Percentiles rank a stretch among this genome's conserved stretches.
Evolutionary conservation across 2,797 vertebrate genomes (phyloP).

Genomic region (Malacoraja senta): DNA sequence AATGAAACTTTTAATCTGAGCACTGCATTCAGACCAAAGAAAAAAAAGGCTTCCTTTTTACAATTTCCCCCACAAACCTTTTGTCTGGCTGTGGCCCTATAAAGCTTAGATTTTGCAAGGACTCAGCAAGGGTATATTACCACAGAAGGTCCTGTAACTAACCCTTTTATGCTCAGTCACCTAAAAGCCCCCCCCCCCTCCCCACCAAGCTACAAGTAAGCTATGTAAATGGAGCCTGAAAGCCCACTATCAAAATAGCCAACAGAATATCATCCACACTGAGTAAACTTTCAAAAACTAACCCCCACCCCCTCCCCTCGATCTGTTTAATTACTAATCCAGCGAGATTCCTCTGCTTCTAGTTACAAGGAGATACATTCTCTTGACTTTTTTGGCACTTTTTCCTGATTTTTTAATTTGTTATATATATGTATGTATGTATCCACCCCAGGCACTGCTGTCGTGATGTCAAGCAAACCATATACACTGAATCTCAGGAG

Average conservation of each 20-base stretch:
- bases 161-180: slow-evolving; percentile 57
- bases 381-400: not conserved
- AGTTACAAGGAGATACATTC: slow-evolving; percentile 16
- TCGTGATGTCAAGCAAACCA: not conserved
- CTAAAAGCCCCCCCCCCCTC: slow-evolving; percentile 50
- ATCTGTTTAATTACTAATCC: slow-evolving; percentile 34
- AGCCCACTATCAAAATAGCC: slow-evolving; percentile 40
- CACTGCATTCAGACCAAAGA: slow-evolving; percentile 64
- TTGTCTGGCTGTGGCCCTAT: slow-evolving; percentile 65
- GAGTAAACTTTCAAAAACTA: slow-evolving; percentile 35
- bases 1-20: slow-evolving; percentile 78
- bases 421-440: too few species aligned
- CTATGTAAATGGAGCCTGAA: slow-evolving; percentile 46
- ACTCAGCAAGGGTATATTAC: slow-evolving; percentile 63
- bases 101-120: slow-evolving; percentile 69
- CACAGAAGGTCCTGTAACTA: slow-evolving; percentile 62
- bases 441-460: not conserved
- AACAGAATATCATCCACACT: slow-evolving; percentile 32
- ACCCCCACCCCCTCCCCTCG: not conserved
- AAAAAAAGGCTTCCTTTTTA: slow-evolving; percentile 75
- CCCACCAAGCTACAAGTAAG: slow-evolving; percentile 53
- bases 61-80: slow-evolving; percentile 69
- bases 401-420: not conserved
- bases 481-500: not conserved
- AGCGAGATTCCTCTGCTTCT: slow-evolving; percentile 22